Evolutionary conservation across 2,888 invertebrate species (phyloP), one percentile per base, ranked within the genome.

Genomic region (Tromatobia lineatoria): DNA sequence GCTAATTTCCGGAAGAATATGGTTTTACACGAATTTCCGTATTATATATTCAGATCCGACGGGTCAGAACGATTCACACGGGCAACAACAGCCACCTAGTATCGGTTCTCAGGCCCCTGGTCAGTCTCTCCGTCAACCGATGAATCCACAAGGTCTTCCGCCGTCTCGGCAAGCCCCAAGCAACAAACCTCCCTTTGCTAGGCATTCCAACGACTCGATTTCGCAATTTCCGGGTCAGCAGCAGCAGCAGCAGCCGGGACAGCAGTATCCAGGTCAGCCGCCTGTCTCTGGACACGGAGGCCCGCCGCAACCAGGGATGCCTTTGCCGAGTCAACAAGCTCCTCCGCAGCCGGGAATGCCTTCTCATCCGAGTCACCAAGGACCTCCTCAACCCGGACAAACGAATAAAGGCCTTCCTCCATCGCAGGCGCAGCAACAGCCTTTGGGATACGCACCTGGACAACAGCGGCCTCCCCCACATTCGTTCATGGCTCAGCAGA

Each of bases 391-490:
- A 23, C 59, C 80, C 10, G 87, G 87, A 29, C 86, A 85, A 83
- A 73, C 34, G 69, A 78, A 50, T 75, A 75, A 64, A 80, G 38
- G 64, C 54, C 70, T 66, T 57, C 59, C 80, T 34, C 50, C 83
- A 67, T 76, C 61, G 70, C 76, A 76, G 29, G 57, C 45, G n/a
- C 66, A 64, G n/a, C 85, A 77, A 15, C 80, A 74, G 13, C 70
- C 83, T n/a, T 71, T 83, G 61, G 79, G 76, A 47, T 83, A 73
- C 61, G 50, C 67, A 88, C 3, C 87, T 87, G 87, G 90, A 0
- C 80, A 76, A 20, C 78, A 76, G 38, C 29, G 34, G 45, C 71
- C 66, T 42, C 74, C 79, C 23, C n/a, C 38, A 1, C 69, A 73
- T 11, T 71, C 73, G 25, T 59, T 38, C 23, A 54, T 76, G 11